Conservation (phyloP, 2,888 invertebrate genomes). For the Agonopterix alstromeriana region DNA sequence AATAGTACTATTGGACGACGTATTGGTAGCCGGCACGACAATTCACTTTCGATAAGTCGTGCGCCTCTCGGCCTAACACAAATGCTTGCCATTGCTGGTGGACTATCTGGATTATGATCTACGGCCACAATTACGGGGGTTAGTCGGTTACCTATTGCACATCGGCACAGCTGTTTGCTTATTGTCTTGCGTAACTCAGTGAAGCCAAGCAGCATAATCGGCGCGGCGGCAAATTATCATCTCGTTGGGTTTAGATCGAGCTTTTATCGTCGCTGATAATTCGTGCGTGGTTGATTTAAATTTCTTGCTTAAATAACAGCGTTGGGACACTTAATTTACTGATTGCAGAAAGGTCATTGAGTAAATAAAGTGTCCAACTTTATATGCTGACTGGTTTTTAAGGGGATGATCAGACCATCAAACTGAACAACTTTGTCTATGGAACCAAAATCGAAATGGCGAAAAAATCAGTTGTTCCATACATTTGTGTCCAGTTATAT, state of each 20-base stretch:
- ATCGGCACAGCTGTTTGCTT: slow-evolving; percentile 58
- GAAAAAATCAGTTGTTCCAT: no score
- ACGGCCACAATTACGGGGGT: slow-evolving; percentile 40
- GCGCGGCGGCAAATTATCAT: slow-evolving; percentile 42
- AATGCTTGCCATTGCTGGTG: slow-evolving; percentile 53
- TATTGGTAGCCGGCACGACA: slow-evolving; percentile 45
- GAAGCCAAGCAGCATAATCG: slow-evolving; percentile 65
- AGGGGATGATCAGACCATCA: neutral
- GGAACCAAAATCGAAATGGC: no score
- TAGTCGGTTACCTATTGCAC: slow-evolving; percentile 59
- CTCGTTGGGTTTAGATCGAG: slow-evolving; percentile 33
- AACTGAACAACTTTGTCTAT: no score
- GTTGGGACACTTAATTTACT: slow-evolving; percentile 33
- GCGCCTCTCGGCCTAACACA: slow-evolving; percentile 57
- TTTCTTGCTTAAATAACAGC: slow-evolving; percentile 41
- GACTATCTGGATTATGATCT: slow-evolving; percentile 68
- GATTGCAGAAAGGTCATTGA: slow-evolving; percentile 19
- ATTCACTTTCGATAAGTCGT: slow-evolving; percentile 69
- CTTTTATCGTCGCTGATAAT: slow-evolving; percentile 54
- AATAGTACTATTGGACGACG: slow-evolving; percentile 48
- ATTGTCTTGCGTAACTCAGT: slow-evolving; percentile 68
- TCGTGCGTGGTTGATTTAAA: slow-evolving; percentile 69
- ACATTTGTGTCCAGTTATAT: no score
- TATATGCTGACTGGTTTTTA: neutral
- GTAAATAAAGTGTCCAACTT: slow-evolving; percentile 9